A percentile compares a stretch with the other conserved stretches of the same genome.
Conservation (phyloP, 30 jellyfish, hydroid and myxozoan species). For the Catostylus mosaicus region DNA sequence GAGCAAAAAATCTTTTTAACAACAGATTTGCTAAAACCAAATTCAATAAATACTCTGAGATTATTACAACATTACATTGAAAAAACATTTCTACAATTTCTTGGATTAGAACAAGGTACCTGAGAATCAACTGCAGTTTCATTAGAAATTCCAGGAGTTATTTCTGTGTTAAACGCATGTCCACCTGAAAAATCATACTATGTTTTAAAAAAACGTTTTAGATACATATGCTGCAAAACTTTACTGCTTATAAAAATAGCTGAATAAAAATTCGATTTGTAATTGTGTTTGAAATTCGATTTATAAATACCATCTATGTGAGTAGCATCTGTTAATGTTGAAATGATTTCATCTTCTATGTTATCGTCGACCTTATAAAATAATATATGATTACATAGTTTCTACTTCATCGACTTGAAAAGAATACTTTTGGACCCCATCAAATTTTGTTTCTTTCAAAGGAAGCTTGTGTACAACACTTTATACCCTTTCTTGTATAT, state of each 20-base stretch:
- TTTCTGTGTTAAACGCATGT: conserved; percentile 65
- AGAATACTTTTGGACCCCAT: background rate
- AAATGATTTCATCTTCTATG: conserved; percentile 58
- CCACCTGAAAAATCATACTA: conserved; percentile 56
- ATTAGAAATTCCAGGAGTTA: conserved; percentile 70
- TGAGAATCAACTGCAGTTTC: conserved; percentile 27
- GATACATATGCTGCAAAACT: background rate
- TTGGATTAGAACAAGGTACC: too few species aligned
- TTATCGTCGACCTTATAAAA: conserved; percentile 77
- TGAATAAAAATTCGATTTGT: too few species aligned
- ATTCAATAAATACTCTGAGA: too few species aligned
- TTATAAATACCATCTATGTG: conserved; percentile 55
- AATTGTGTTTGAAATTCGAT: too few species aligned
- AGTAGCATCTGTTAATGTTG: conserved; percentile 41
- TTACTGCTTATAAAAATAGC: background rate
- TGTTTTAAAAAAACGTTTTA: background rate
- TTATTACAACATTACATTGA: too few species aligned
- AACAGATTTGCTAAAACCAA: too few species aligned
- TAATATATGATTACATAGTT: background rate
- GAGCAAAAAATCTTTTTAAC: background rate
- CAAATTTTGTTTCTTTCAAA: too few species aligned
- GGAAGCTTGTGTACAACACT: too few species aligned
- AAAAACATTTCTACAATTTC: too few species aligned
- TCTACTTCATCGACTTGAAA: background rate
- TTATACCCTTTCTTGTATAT: too few species aligned